Conservation (phyloP, 2,797 vertebrate species). For the Helarctos malayanus region DNA sequence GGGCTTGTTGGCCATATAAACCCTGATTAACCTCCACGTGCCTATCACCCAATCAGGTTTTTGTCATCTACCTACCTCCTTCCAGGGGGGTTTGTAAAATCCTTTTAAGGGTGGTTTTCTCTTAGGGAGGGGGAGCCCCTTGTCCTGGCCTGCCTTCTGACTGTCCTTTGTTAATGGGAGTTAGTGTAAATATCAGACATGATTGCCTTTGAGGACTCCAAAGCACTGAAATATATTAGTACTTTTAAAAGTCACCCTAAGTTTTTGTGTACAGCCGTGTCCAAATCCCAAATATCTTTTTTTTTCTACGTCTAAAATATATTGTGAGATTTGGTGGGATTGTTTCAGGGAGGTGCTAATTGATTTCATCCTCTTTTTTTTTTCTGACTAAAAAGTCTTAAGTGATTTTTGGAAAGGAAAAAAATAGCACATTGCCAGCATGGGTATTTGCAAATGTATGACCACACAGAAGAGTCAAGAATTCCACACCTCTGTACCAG, state of each 20-base stretch:
- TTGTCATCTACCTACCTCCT: neutral
- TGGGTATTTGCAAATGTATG: conserved; percentile 40
- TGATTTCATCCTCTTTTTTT: neutral
- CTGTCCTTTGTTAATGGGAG: neutral
- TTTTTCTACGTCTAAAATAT: neutral
- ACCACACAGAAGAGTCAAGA: neutral
- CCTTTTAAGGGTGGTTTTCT: neutral
- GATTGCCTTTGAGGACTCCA: conserved; percentile 42
- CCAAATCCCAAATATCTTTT: neutral
- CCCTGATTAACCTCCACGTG: neutral
- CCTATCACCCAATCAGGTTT: neutral
- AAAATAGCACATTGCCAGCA: neutral
- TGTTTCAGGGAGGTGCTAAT: neutral
- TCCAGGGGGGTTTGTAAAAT: neutral
- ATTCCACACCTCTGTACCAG: neutral
- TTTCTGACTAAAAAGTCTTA: neutral
- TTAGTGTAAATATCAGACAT: conserved; percentile 71
- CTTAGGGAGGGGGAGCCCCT: neutral
- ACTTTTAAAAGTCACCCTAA: conserved; percentile 47
- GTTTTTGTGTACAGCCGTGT: conserved; percentile 1
- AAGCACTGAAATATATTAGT: conserved; percentile 34
- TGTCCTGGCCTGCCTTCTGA: neutral
- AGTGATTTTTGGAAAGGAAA: conserved; percentile 20
- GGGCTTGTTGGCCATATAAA: neutral
- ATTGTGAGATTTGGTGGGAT: conserved; percentile 1